Evolutionary conservation across 2,113 vertebrate species (phyloP).

Genomic region (Anarrhichthys ocellatus): DNA sequence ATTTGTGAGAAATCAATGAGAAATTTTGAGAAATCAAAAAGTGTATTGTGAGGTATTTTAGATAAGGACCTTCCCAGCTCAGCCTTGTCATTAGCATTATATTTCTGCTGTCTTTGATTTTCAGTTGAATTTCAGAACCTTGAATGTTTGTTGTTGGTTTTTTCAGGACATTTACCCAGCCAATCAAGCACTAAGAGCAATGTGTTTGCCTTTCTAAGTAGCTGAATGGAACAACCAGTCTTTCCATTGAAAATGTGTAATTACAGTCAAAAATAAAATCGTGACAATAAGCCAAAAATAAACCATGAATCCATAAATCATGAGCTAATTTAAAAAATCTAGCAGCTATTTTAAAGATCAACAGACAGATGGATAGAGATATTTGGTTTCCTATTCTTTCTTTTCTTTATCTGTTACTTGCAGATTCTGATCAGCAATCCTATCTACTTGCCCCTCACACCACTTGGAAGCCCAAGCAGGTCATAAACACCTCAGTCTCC

Average conservation of each 20-base stretch:
- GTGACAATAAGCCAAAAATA: not conserved
- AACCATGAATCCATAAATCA: not conserved
- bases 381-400: not conserved
- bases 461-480: constrained; percentile 65
- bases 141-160: not conserved
- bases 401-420: not conserved
- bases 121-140: not conserved
- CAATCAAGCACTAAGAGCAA: not conserved
- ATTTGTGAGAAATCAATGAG: constrained; percentile 57
- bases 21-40: constrained; percentile 43
- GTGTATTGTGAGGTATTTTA: constrained; percentile 26
- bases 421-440: constrained; percentile 36
- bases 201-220: not conserved
- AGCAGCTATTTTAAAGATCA: not conserved
- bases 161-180: not conserved
- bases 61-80: constrained; percentile 26
- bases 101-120: not conserved
- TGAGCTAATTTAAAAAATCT: not conserved
- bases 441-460: constrained; percentile 43
- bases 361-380: not conserved
- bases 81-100: not conserved
- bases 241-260: not conserved
- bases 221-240: not conserved
- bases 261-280: not conserved
- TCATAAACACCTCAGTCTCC: constrained; percentile 78